Evolutionary conservation across 2,113 vertebrate genomes (phyloP), one percentile per base, ranked within the genome.

Genomic region (Pithys albifrons): DNA sequence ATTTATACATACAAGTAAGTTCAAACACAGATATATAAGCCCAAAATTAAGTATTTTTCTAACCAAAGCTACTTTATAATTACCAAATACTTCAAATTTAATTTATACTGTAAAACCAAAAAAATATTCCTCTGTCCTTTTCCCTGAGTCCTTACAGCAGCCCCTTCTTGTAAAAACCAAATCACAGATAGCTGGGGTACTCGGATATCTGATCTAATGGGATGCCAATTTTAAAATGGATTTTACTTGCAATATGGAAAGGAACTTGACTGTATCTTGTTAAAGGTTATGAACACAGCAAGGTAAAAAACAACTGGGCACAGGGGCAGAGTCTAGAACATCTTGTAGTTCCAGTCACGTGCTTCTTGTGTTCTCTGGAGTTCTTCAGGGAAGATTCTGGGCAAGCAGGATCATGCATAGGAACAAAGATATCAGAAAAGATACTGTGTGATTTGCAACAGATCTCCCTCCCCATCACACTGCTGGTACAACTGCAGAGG

Each of bases 391-490:
- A 71, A 87, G 74, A 41, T 51, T 75, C 17, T 82, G 52, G 77
- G 17, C 51, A 85, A 67, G 10, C n/a, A 39, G 61, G 46, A 64
- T 59, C 52, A 64, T 22, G 55, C 45, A 72, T 0, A 17, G 17
- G 37, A 93, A 74, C 17, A 89, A 37, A 66, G 74, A 77, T 55
- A 67, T 22, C 43, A 72, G 35, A 35, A 46, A 37, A 67, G 27
- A 9, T 35, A 39, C 0, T 0, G 0, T 23, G 12, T 83, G 54
- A 69, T 72, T 76, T 83, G 62, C 37, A 55, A 39, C 22, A 69
- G 15, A 57, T 59, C 51, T n/a, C 19, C 59, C 51, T 74, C 46
- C 16, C 31, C 22, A 23, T 31, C 20, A 39, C n/a, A 46, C 14
- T 1, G 2, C 35, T 51, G 45, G 17, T 41, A 48, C 25, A 57